phyloP scores from a whole-genome alignment of 2,888 invertebrate species.

The Suillia variegata region DNA sequence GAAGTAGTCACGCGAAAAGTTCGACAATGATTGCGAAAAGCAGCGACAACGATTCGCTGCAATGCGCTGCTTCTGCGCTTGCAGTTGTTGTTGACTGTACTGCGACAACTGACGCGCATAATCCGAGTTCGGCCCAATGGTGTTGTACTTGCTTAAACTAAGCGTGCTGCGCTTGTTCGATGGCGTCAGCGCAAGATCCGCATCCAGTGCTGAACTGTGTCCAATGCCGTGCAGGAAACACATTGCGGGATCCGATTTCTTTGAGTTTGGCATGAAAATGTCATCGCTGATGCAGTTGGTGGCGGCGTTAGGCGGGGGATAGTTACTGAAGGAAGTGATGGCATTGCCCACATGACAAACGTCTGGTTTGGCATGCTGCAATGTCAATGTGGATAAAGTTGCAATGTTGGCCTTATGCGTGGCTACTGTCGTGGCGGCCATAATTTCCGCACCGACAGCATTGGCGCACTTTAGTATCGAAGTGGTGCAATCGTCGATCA shows the following conservation, averaged over 20 bases:
- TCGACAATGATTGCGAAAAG: constrained; percentile 60
- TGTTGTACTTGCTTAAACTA: constrained; percentile 57
- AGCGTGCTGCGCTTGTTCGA: constrained; percentile 33
- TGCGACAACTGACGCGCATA: constrained; percentile 56
- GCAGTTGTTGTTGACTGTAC: constrained; percentile 51
- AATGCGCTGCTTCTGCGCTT: constrained; percentile 49
- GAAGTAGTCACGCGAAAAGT: constrained; percentile 53
- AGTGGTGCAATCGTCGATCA: constrained; percentile 58
- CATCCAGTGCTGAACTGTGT: constrained; percentile 15
- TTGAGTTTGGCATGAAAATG: constrained; percentile 46
- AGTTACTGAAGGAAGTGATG: constrained; percentile 30
- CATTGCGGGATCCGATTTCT: constrained; percentile 50
- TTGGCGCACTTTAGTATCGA: constrained; percentile 58
- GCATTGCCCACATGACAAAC: constrained; percentile 35
- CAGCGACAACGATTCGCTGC: constrained; percentile 55
- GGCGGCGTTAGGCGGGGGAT: constrained; percentile 39
- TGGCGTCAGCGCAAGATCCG: constrained; percentile 12
- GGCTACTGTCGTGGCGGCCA: constrained; percentile 27
- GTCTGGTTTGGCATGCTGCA: constrained; percentile 43
- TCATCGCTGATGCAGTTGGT: constrained; percentile 52
- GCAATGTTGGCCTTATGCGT: constrained; percentile 19
- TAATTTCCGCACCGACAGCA: constrained; percentile 39
- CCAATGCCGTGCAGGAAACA: constrained; percentile 40
- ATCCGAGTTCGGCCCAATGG: constrained; percentile 60
- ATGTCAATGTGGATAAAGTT: constrained; percentile 31